Conservation (phyloP, 1,140 invertebrate species). For the Coptotermes formosanus region DNA sequence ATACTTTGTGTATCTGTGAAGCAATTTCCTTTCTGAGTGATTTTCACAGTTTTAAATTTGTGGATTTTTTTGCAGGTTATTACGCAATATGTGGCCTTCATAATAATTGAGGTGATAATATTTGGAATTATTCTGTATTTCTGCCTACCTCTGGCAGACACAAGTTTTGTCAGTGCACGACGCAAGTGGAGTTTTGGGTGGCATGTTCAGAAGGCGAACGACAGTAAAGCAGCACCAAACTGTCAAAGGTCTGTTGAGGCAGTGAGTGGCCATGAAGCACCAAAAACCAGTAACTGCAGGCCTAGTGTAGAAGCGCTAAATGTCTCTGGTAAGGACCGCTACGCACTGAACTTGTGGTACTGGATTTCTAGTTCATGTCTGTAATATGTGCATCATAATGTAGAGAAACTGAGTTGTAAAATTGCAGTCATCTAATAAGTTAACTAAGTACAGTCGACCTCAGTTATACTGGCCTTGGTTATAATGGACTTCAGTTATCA, state of each 20-base stretch:
- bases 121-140: conserved; percentile 52
- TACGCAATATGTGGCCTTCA: conserved; percentile 53
- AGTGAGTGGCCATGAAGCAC: conserved; percentile 35
- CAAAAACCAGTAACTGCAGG: conserved; percentile 55
- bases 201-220: conserved; percentile 22
- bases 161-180: conserved; percentile 6
- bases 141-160: conserved; percentile 45
- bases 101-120: conserved; percentile 53
- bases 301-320: conserved; percentile 76
- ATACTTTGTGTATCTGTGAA: background rate
- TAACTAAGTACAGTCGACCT: too few relatives aligned
- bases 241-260: conserved; percentile 36
- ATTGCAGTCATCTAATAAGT: too few relatives aligned
- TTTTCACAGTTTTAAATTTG: conserved; percentile 14
- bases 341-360: background rate
- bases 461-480: too few relatives aligned
- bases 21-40: conserved; percentile 34
- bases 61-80: conserved; percentile 49
- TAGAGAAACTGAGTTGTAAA: too few relatives aligned
- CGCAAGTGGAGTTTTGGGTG: conserved; percentile 28
- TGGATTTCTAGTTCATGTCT: too few relatives aligned
- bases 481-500: too few relatives aligned
- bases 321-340: conserved; percentile 55
- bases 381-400: too few relatives aligned
- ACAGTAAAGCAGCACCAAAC: conserved; percentile 23